These are phyloP conservation scores for Malthinus seriepunctatus DNA, from an alignment of 2,888 invertebrate species.

Conservation along the genomic window DNA sequence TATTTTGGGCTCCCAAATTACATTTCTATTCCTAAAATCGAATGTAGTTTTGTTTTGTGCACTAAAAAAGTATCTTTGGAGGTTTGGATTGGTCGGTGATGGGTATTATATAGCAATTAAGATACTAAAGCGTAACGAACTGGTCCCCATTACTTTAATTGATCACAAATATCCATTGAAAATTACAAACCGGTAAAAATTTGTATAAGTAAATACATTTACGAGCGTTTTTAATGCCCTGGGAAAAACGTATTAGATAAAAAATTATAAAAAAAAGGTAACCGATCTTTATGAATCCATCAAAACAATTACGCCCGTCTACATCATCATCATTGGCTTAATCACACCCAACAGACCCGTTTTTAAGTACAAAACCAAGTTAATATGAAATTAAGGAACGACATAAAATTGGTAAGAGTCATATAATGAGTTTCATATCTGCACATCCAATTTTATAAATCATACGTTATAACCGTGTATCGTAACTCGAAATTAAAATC, in stretches of 20 bases:
- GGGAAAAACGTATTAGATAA: neutral
- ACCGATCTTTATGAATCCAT: constrained; percentile 29
- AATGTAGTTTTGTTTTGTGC: too few species aligned
- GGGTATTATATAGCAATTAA: constrained; percentile 13
- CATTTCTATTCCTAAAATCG: too few species aligned
- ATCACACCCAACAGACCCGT: constrained; percentile 19
- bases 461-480: constrained; percentile 33
- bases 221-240: too few species aligned
- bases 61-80: too few species aligned
- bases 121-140: constrained; percentile 14
- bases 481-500: constrained; percentile 37
- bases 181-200: constrained; percentile 13
- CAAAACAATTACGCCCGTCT: constrained; percentile 33
- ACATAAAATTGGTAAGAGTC: constrained; percentile 30
- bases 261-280: constrained; percentile 20
- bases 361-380: constrained; percentile 26
- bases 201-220: neutral
- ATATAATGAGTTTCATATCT: constrained; percentile 30
- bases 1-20: too few species aligned
- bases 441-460: constrained; percentile 41
- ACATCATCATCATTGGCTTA: constrained; percentile 15
- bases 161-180: constrained; percentile 6
- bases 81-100: too few species aligned
- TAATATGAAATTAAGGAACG: constrained; percentile 33
- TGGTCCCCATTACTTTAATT: constrained; percentile 21